phyloP scores from a whole-genome alignment of 2,888 invertebrate genomes.

The Eudemis profundana region DNA sequence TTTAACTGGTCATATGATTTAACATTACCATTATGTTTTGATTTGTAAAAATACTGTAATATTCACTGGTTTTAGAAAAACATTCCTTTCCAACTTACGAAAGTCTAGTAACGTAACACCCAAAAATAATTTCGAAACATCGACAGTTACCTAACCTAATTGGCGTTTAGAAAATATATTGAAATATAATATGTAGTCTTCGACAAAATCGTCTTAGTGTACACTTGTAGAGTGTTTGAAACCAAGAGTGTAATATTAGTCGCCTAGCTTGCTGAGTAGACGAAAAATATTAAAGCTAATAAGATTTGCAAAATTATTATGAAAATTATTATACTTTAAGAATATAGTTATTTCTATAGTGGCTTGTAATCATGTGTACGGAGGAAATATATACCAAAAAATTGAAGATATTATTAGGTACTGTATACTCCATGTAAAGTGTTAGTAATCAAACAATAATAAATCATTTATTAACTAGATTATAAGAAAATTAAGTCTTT shows the following conservation, averaged over 20 bases:
- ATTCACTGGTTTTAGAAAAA: too few species aligned
- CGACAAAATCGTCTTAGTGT: too few species aligned
- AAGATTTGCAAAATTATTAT: background rate
- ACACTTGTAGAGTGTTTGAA: too few species aligned
- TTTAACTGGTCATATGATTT: too few species aligned
- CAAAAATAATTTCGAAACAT: too few species aligned
- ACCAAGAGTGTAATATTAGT: background rate
- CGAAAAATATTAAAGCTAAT: background rate
- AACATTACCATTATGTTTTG: too few species aligned
- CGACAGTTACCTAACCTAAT: too few species aligned
- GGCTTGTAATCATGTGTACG: background rate
- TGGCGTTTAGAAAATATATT: too few species aligned
- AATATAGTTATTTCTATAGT: background rate
- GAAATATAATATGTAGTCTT: too few species aligned
- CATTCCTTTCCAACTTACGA: too few species aligned
- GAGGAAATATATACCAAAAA: slow-evolving; percentile 32
- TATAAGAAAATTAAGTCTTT: slow-evolving; percentile 47
- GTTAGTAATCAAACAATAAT: slow-evolving; percentile 6
- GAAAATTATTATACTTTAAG: background rate
- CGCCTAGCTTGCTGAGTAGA: background rate
- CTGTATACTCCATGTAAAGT: slow-evolving; percentile 4
- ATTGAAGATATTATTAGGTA: background rate
- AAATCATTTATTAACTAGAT: slow-evolving; percentile 17
- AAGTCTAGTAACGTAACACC: too few species aligned
- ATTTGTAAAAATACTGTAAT: too few species aligned